Evolutionary conservation across 2,888 invertebrate species (phyloP).

Genomic region (Drosophila mercatorum): DNA sequence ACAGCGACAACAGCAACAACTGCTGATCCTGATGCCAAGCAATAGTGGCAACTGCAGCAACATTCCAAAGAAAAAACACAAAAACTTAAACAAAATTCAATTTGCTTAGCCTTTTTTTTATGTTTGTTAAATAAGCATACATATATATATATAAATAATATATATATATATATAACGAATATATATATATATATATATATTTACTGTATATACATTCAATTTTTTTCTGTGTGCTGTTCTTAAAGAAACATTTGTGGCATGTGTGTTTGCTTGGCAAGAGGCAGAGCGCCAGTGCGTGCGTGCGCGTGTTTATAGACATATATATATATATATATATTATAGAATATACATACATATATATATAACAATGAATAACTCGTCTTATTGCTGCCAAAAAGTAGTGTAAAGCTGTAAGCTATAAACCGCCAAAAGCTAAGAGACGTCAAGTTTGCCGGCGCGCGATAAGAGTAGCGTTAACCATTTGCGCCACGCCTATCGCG

Average conservation of each 20-base stretch:
- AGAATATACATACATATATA: not conserved
- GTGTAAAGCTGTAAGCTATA: constrained; percentile 20
- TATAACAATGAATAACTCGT: constrained; percentile 20
- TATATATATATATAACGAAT: not conserved
- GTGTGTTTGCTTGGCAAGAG: constrained; percentile 44
- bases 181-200: constrained; percentile 6
- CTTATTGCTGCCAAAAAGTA: constrained; percentile 30
- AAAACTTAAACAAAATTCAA: not conserved
- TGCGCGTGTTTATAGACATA: constrained; percentile 1
- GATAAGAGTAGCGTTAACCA: constrained; percentile 34
- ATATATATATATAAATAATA: not conserved
- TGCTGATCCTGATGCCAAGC: constrained; percentile 26
- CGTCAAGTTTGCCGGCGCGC: constrained; percentile 22
- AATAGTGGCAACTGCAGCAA: constrained; percentile 20
- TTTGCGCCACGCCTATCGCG: not conserved
- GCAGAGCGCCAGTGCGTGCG: constrained; percentile 23
- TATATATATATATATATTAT: not conserved
- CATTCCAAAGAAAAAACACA: not conserved
- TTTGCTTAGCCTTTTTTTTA: constrained; percentile 8
- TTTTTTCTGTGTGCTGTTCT: constrained; percentile 14
- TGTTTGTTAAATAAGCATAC: constrained; percentile 5
- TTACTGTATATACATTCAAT: constrained; percentile 1
- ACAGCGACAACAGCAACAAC: constrained; percentile 37
- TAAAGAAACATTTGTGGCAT: constrained; percentile 49
- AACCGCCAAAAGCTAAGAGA: constrained; percentile 15